Evolutionary conservation across 2,888 invertebrate genomes (phyloP).

Genomic region (Hypolimnas misippus): DNA sequence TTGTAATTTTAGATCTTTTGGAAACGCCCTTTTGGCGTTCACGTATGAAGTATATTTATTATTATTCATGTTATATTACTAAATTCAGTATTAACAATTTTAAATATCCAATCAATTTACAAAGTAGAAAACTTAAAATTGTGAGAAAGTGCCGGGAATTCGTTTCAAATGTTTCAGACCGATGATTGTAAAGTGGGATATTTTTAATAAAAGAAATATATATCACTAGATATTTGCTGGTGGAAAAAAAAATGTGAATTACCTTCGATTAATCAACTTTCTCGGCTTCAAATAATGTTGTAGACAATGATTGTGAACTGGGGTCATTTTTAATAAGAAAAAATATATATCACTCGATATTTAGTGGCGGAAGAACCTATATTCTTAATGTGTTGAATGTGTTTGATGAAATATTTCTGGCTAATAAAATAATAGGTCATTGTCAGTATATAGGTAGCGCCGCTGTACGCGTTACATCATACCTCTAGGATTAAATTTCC

Average conservation of each 20-base stretch:
- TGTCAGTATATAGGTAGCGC: too few species aligned
- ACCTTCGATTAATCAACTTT: not conserved
- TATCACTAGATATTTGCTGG: not conserved
- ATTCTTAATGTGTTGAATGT: not conserved
- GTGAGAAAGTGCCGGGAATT: too few species aligned
- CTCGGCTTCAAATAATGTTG: constrained; percentile 10
- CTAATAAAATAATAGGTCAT: not conserved
- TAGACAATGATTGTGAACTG: constrained; percentile 26
- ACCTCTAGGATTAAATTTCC: constrained; percentile 23
- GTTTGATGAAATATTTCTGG: not conserved
- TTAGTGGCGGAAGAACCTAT: not conserved
- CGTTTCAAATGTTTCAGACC: constrained; percentile 5
- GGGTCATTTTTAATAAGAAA: constrained; percentile 28
- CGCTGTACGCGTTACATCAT: too few species aligned
- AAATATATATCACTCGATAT: not conserved
- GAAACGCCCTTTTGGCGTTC: constrained; percentile 57
- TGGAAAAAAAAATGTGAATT: not conserved
- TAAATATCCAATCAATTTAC: not conserved
- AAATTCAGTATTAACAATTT: constrained; percentile 54
- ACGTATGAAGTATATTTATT: constrained; percentile 40
- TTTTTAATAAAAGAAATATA: constrained; percentile 10
- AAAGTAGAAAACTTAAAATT: not conserved
- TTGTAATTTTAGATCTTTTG: constrained; percentile 45
- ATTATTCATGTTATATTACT: constrained; percentile 39
- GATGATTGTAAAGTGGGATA: constrained; percentile 33